phyloP scores from a whole-genome alignment of 30 jellyfish, hydroid and myxozoan genomes.

The Aurelia coerulea region DNA sequence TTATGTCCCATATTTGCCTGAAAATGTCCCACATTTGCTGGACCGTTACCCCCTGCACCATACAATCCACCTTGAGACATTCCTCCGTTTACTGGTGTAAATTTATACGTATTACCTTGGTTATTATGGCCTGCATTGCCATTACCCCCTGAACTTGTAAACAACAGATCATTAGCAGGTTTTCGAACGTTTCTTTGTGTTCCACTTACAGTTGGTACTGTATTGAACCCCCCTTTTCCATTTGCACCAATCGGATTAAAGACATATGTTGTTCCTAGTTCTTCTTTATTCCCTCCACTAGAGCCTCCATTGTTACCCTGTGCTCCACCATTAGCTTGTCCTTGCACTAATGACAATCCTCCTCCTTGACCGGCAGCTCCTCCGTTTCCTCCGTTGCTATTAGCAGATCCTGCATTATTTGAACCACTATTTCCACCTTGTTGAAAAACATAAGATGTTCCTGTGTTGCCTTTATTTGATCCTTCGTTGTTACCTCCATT shows the following conservation, averaged over 20 bases:
- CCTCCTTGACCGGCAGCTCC: conserved; percentile 14
- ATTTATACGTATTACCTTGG: conserved; percentile 17
- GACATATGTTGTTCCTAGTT: conserved; percentile 52
- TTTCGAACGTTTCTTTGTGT: conserved; percentile 51
- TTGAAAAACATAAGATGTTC: conserved; percentile 37
- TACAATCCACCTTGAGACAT: too few species aligned
- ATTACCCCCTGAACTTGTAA: conserved; percentile 6
- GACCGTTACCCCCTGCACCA: background rate
- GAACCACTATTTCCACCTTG: conserved; percentile 23
- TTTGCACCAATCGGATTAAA: conserved; percentile 16
- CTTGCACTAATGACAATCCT: conserved; percentile 22
- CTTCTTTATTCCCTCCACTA: conserved; percentile 12
- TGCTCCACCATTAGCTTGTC: conserved; percentile 13
- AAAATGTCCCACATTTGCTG: background rate
- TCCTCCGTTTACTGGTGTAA: conserved; percentile 34
- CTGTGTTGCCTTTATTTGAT: background rate
- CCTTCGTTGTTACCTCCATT: conserved; percentile 19
- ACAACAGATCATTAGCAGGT: conserved; percentile 30
- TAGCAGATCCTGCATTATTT: conserved; percentile 6
- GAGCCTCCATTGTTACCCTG: conserved; percentile 36
- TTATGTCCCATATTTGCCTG: background rate
- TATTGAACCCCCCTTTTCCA: conserved; percentile 50
- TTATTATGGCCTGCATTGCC: background rate
- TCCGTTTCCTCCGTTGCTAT: conserved; percentile 20
- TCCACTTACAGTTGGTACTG: conserved; percentile 56